Evolutionary conservation across 2,888 invertebrate genomes (phyloP).

Genomic region (Priocnemis perturbator): DNA sequence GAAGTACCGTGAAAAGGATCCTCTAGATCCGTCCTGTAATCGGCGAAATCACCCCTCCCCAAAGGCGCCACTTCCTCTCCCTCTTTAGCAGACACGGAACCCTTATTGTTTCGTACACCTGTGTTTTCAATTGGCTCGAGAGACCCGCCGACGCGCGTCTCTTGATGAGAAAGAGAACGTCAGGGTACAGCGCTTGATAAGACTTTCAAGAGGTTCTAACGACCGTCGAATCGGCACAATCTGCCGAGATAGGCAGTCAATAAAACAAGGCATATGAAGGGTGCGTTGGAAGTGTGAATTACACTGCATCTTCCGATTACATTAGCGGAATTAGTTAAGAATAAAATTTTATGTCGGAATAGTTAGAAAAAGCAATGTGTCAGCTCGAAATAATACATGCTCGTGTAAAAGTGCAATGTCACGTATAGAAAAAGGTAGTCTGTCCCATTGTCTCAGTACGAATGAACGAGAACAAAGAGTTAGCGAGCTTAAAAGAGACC

Average conservation of each 20-base stretch:
- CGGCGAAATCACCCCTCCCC: slow-evolving; percentile 46
- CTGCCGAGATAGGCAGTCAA: slow-evolving; percentile 10
- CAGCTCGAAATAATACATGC: too few species aligned
- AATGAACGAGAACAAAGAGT: too few species aligned
- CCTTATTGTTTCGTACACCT: slow-evolving; percentile 55
- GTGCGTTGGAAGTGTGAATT: background rate
- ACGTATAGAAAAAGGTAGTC: too few species aligned
- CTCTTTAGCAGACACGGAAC: slow-evolving; percentile 39
- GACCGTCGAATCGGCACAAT: slow-evolving; percentile 45
- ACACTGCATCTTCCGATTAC: too few species aligned
- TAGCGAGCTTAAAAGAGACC: too few species aligned
- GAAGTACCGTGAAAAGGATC: slow-evolving; percentile 53
- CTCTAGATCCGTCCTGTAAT: slow-evolving; percentile 55
- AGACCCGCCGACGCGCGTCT: slow-evolving; percentile 1
- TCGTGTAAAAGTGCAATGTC: too few species aligned
- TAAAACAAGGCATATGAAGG: background rate
- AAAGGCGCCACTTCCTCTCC: background rate
- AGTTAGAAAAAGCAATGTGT: background rate
- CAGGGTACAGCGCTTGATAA: slow-evolving; percentile 38
- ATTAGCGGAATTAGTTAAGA: too few species aligned
- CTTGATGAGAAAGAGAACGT: slow-evolving; percentile 22
- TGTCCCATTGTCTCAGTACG: too few species aligned
- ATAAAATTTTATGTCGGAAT: background rate
- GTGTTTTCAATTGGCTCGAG: slow-evolving; percentile 51
- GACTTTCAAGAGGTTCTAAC: slow-evolving; percentile 43